Conservation (phyloP, 1,140 invertebrate genomes). For the Acyrthosiphon pisum region DNA sequence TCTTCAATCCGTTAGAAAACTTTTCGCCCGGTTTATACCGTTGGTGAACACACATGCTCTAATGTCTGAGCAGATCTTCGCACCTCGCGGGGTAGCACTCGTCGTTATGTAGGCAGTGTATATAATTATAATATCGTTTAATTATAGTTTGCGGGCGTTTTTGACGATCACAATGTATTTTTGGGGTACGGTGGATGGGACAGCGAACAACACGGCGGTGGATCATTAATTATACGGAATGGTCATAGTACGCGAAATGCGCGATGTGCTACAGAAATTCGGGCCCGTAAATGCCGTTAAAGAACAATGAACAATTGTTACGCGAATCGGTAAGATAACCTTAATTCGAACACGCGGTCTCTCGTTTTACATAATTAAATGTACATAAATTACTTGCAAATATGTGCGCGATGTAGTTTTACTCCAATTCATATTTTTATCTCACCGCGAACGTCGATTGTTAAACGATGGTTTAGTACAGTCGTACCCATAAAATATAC, state of each 20-base stretch:
- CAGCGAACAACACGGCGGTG: neutral
- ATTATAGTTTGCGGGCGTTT: neutral
- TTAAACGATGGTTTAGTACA: neutral
- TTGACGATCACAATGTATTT: neutral
- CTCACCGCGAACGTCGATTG: neutral
- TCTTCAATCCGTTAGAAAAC: too few species aligned
- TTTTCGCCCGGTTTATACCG: too few species aligned
- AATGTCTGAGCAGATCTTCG: too few species aligned
- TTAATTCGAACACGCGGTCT: conserved; percentile 1
- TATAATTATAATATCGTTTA: neutral
- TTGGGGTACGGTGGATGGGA: neutral
- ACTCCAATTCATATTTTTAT: neutral
- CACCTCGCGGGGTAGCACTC: too few species aligned
- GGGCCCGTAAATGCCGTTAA: neutral
- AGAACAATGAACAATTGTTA: conserved; percentile 21
- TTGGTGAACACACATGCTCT: too few species aligned
- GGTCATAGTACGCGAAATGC: neutral
- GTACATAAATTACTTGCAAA: conserved; percentile 1
- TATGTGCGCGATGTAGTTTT: neutral
- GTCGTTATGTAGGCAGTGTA: too few species aligned
- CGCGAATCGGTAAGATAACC: conserved; percentile 38
- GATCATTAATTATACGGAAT: conserved; percentile 26
- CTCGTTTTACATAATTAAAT: conserved; percentile 26
- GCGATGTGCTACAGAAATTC: neutral
- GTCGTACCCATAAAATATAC: neutral